Conservation (phyloP, 2,113 vertebrate species). For the Aptenodytes patagonicus region DNA sequence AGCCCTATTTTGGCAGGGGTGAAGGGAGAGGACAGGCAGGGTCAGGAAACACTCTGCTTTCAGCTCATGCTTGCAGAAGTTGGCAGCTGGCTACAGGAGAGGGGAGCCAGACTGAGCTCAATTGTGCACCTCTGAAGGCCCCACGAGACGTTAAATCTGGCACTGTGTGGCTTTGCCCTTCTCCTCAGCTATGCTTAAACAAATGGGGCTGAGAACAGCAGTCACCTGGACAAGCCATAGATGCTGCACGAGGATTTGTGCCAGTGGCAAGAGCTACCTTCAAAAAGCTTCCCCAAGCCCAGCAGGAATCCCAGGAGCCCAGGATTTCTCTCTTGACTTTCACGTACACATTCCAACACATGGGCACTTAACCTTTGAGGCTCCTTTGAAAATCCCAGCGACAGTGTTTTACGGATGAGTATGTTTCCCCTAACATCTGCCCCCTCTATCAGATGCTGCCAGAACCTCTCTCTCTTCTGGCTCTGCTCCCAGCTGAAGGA, state of each 20-base stretch:
- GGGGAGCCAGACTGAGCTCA: background rate
- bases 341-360: background rate
- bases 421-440: conserved; percentile 29
- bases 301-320: background rate
- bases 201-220: background rate
- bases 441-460: conserved; percentile 23
- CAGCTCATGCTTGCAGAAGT: background rate
- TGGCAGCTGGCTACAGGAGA: background rate
- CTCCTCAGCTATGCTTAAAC: background rate
- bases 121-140: background rate
- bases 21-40: background rate
- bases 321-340: background rate
- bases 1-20: background rate
- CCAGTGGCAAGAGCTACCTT: background rate
- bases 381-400: background rate
- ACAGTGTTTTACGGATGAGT: background rate
- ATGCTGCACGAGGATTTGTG: background rate
- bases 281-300: background rate
- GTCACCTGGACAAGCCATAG: background rate
- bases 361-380: conserved; percentile 38
- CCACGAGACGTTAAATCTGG: background rate
- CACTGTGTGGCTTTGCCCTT: background rate
- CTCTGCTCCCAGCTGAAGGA: conserved; percentile 33
- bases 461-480: conserved; percentile 27
- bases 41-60: background rate